Percentiles rank a stretch among this genome's conserved stretches.
Evolutionary conservation across 2,797 vertebrate genomes (phyloP).

Genomic region (Champsocephalus gunnari): DNA sequence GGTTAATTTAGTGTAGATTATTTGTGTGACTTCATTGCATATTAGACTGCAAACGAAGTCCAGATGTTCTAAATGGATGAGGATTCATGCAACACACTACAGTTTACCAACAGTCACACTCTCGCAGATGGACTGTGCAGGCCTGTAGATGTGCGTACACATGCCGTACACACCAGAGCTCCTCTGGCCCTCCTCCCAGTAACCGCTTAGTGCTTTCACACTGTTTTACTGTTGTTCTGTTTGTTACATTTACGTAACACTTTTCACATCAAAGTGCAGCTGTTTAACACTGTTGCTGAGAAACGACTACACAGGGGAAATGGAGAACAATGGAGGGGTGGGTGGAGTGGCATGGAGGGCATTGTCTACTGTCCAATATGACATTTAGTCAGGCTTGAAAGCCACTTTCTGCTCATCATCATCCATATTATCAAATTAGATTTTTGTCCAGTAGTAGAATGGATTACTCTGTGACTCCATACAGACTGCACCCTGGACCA

Average conservation of each 20-base stretch:
- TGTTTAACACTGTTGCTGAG: slow-evolving; percentile 51
- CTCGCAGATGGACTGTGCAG: neutral
- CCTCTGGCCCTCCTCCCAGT: neutral
- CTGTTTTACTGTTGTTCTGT: slow-evolving; percentile 5
- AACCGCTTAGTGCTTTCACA: neutral
- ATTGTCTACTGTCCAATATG: neutral
- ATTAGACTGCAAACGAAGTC: slow-evolving; percentile 21
- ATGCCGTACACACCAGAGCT: slow-evolving; percentile 2
- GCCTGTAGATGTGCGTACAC: neutral
- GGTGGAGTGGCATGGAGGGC: neutral
- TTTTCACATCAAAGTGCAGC: slow-evolving; percentile 40
- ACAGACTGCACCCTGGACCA: neutral
- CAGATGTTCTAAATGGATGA: slow-evolving; percentile 25
- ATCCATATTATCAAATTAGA: neutral
- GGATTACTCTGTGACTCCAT: neutral
- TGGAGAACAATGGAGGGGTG: slow-evolving; percentile 1
- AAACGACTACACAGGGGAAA: slow-evolving; percentile 2
- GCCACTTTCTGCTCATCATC: neutral
- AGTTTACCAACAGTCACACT: slow-evolving; percentile 7
- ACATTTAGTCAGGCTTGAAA: neutral
- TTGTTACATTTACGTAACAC: slow-evolving; percentile 38
- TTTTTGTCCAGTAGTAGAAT: neutral
- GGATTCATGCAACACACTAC: neutral
- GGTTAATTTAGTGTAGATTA: neutral
- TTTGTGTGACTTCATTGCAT: slow-evolving; percentile 2